These are phyloP conservation scores for Stenotaenia linearis DNA, from an alignment of 2,888 invertebrate species.

Conservation along the genomic window DNA sequence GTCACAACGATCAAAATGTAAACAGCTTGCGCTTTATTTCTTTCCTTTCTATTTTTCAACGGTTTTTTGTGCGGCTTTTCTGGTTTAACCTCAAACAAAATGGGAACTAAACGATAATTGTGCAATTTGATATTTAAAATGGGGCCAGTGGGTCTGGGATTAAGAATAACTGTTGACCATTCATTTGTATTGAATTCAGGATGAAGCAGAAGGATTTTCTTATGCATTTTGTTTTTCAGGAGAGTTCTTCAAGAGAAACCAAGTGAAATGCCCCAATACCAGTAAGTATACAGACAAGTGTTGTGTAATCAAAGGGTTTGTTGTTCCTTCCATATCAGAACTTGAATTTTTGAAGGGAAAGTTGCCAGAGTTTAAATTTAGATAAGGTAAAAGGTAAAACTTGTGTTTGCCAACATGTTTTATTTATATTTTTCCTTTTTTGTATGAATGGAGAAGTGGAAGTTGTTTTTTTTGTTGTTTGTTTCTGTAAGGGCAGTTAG, in stretches of 20 bases:
- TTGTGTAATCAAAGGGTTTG: neutral
- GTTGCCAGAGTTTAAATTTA: neutral
- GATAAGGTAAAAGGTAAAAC: no score
- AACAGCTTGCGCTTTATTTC: neutral
- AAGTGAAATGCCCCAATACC: constrained; percentile 61
- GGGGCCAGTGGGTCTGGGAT: neutral
- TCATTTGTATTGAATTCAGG: neutral
- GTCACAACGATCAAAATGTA: neutral
- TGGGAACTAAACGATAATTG: neutral
- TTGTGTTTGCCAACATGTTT: neutral
- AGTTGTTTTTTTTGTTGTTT: no score
- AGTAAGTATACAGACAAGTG: constrained; percentile 56
- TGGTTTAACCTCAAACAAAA: neutral
- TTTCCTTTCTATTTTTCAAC: neutral
- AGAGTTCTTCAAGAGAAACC: constrained; percentile 59
- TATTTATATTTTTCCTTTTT: neutral
- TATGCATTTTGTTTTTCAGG: constrained; percentile 53
- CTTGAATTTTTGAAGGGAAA: neutral
- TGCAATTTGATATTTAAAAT: neutral
- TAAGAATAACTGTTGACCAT: neutral
- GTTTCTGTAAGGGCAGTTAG: neutral
- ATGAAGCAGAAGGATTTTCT: neutral
- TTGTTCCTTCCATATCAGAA: neutral
- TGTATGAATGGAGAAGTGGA: no score
- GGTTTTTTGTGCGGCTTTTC: neutral